Percentiles rank a stretch among this genome's conserved stretches.
Conservation (phyloP, 2,113 vertebrate species). For the Circaetus gallicus region DNA sequence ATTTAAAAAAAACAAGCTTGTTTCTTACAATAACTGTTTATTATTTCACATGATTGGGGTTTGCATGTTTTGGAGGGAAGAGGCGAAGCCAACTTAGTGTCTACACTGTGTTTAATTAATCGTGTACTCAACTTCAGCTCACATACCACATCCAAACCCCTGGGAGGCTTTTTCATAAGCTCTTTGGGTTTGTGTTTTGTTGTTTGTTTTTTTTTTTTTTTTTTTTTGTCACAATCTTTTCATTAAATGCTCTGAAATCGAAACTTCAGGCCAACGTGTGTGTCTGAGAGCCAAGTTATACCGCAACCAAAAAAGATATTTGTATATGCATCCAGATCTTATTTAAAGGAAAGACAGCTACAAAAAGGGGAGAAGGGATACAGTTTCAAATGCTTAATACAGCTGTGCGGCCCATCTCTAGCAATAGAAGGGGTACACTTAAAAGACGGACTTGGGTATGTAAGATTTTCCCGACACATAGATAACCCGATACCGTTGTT, state of each 20-base stretch:
- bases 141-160: conserved; percentile 35
- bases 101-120: conserved; percentile 65
- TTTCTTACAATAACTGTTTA: conserved; percentile 65
- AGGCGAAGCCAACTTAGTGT: conserved; percentile 1
- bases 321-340: neutral
- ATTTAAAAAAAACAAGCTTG: conserved; percentile 40
- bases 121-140: conserved; percentile 39
- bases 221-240: neutral
- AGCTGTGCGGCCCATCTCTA: neutral
- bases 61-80: conserved; percentile 32
- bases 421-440: neutral
- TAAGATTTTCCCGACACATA: neutral
- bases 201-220: neutral
- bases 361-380: neutral
- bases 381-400: neutral
- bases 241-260: conserved; percentile 30
- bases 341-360: neutral
- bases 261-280: neutral
- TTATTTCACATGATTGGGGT: conserved; percentile 53
- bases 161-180: conserved; percentile 51
- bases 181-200: conserved; percentile 44
- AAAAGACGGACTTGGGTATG: neutral
- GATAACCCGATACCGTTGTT: conserved; percentile 5
- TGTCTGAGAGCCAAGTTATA: neutral
- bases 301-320: neutral